Base-by-base conservation (phyloP, 2,113 vertebrate genomes). In the Xiphophorus maculatus region DNA sequence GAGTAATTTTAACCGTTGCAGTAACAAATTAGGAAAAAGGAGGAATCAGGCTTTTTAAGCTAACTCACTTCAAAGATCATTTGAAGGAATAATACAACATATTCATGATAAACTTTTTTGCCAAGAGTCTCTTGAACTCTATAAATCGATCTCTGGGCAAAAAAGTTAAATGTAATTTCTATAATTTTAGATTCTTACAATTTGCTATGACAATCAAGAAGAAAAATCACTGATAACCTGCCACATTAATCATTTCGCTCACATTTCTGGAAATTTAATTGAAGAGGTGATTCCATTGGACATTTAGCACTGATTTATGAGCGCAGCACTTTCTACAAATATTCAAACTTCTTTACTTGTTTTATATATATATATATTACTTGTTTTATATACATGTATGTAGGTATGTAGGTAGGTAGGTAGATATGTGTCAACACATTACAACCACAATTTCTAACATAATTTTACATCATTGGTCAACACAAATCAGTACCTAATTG, bases 11-110 rank as follows among this genome's bases (percentile, higher is more conserved):
- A 29, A 28, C 27, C 48, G 40, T 6, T 63, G 32, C 66, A 72
- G 54, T 54, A 2, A 30, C 6, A 17, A 11, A 30, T 63, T 73
- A 11, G 2, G 25, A 67, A 64, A 30, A 30, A 28, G n/a, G 29
- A 73, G 3, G 0, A 29, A 69, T 17, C 10, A 8, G 48, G 70
- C 48, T 54, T 77, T 81, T 84, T 87, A n/a, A 10, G 78, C 69
- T 32, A 54, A 11, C 63, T 6, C 11, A 3, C 22, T 58, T 65
- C 32, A 62, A 73, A 22, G 3, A 79, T 79, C 63, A 87, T 63
- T 73, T 19, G 73, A 76, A 74, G 15, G 35, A 68, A 64, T 14
- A 27, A 48, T 65, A 71, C 71, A 54, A 76, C n/a, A 58, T 73
- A 68, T 71, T 48, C 8, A 58, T 58, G 9, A 9, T 11, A 0